phyloP scores from a whole-genome alignment of 2,797 vertebrate species.

The Chelon auratus region DNA sequence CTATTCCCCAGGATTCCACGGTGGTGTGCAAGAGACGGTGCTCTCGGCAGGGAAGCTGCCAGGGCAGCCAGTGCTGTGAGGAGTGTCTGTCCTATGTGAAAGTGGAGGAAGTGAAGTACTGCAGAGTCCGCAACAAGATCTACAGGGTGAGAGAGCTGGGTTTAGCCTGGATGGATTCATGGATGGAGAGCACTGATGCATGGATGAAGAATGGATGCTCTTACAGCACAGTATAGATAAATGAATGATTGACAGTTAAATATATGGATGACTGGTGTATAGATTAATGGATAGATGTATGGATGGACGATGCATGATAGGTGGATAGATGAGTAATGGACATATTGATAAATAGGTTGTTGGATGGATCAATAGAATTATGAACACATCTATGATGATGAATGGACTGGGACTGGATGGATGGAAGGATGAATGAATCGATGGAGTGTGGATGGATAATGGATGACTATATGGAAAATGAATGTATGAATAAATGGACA shows the following conservation, averaged over 20 bases:
- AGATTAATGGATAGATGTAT: rapidly evolving
- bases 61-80: slow-evolving; percentile 86
- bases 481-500: not conserved
- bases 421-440: not conserved
- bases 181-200: not conserved
- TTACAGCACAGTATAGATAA: no score
- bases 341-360: no score
- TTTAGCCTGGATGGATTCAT: not conserved
- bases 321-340: no score
- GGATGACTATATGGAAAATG: not conserved
- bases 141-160: slow-evolving; percentile 88
- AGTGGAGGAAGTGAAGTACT: slow-evolving; percentile 90
- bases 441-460: not conserved
- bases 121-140: slow-evolving; percentile 93
- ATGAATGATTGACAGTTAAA: not conserved
- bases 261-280: not conserved
- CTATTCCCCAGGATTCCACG: slow-evolving; percentile 89
- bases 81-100: slow-evolving; percentile 90
- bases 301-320: not conserved
- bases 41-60: slow-evolving; percentile 85
- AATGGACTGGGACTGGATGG: no score
- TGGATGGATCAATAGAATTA: not conserved
- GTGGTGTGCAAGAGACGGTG: slow-evolving; percentile 92
- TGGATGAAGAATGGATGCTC: not conserved
- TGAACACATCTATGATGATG: no score